phyloP scores from a whole-genome alignment of 2,797 vertebrate species.

The Amazona ochrocephala region DNA sequence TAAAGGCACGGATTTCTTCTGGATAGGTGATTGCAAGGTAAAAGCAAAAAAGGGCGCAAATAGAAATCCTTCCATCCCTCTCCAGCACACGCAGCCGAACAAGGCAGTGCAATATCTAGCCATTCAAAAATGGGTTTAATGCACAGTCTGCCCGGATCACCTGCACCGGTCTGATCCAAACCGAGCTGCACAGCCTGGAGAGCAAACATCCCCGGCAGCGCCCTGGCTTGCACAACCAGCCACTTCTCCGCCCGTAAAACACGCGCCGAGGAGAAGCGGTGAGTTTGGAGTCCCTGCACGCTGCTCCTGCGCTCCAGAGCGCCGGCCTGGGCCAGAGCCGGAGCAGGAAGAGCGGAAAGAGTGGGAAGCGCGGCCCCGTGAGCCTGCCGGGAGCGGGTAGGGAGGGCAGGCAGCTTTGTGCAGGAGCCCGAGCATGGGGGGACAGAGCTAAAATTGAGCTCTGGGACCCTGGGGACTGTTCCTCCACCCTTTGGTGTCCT shows the following conservation, averaged over 20 bases:
- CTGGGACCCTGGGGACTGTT: neutral
- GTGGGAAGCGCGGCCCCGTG: fast-evolving
- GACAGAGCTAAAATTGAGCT: neutral
- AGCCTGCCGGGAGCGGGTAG: neutral
- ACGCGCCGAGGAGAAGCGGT: fast-evolving
- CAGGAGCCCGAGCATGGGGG: neutral
- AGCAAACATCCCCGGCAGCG: neutral
- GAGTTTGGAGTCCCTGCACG: neutral
- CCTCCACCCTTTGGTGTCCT: neutral
- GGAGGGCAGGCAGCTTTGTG: neutral
- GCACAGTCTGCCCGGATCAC: neutral
- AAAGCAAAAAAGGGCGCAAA: neutral
- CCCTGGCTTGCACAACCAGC: neutral
- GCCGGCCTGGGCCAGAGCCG: neutral
- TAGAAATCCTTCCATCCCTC: neutral
- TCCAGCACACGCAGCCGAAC: neutral
- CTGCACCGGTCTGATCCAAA: neutral
- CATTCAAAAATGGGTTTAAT: neutral
- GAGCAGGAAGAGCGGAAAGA: fast-evolving
- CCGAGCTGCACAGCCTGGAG: neutral
- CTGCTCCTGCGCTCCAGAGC: neutral
- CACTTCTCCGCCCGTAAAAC: neutral
- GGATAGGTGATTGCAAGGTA: neutral
- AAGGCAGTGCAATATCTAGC: neutral
- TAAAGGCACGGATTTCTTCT: neutral